Conservation (phyloP, 1,140 invertebrate species). For the Cotesia glomerata region DNA sequence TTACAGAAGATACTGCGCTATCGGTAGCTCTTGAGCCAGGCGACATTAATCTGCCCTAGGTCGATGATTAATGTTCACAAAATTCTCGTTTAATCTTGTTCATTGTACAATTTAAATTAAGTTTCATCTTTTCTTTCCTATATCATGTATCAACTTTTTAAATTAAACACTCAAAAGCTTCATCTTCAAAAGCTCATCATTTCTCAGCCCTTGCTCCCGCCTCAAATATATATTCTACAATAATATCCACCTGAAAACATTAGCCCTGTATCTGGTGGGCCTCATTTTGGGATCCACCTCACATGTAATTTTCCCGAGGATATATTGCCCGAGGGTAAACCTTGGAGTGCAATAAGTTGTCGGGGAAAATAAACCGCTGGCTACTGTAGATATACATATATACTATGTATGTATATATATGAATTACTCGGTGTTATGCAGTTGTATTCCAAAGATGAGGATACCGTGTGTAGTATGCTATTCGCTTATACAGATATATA, state of each 20-base stretch:
- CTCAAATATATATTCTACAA: not conserved
- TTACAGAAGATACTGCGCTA: not conserved
- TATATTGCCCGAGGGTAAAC: constrained; percentile 7
- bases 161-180: not conserved
- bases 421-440: constrained; percentile 11
- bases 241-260: not conserved
- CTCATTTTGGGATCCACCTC: constrained; percentile 8
- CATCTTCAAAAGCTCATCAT: not conserved
- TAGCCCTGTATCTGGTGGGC: not conserved
- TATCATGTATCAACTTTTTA: not conserved
- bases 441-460: constrained; percentile 8
- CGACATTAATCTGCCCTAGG: constrained; percentile 3
- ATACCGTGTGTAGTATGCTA: not conserved
- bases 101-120: constrained; percentile 4
- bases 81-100: not conserved
- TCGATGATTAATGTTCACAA: constrained; percentile 1
- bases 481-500: not conserved
- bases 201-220: not conserved
- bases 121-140: not conserved
- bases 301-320: constrained; percentile 11
- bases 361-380: constrained; percentile 11
- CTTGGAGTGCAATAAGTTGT: constrained; percentile 19
- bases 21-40: not conserved
- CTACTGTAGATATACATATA: not conserved
- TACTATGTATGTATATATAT: not conserved